phyloP scores from a whole-genome alignment of 92 coral and sea anemone genomes.

The Epizoanthus scotinus region DNA sequence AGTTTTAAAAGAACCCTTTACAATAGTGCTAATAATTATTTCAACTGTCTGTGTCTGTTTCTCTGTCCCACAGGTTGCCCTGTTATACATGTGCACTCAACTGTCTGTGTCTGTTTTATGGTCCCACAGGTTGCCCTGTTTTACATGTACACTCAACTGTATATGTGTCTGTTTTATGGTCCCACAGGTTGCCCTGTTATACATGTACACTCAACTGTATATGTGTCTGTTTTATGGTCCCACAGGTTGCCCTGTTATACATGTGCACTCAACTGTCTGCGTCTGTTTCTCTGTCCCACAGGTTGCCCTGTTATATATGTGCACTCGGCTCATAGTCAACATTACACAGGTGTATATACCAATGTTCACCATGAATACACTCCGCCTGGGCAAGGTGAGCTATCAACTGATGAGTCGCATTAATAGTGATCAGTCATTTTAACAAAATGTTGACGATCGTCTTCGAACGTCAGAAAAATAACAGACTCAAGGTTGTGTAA shows the following conservation, averaged over 20 bases:
- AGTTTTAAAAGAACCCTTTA: too few relatives aligned
- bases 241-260: too few relatives aligned
- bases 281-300: constrained; percentile 15
- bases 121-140: too few relatives aligned
- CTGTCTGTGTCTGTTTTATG: too few relatives aligned
- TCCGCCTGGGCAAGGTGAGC: constrained; percentile 71
- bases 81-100: constrained; percentile 92
- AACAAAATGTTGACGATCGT: too few relatives aligned
- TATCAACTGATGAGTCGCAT: too few relatives aligned
- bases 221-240: too few relatives aligned
- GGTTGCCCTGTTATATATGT: constrained; percentile 92
- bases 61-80: constrained; percentile 65
- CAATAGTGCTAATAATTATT: too few relatives aligned
- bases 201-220: constrained; percentile 97
- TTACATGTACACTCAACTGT: too few relatives aligned
- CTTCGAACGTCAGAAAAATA: too few relatives aligned
- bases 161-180: not conserved
- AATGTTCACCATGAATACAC: constrained; percentile 73
- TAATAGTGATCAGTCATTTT: too few relatives aligned
- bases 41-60: not conserved
- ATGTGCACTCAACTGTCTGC: not conserved
- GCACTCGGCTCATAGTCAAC: constrained; percentile 89
- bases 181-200: constrained; percentile 75
- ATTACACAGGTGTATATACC: constrained; percentile 92
- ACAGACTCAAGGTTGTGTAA: too few relatives aligned